Evolutionary conservation across 2,888 invertebrate genomes (phyloP).

Genomic region (Philereme transversata): DNA sequence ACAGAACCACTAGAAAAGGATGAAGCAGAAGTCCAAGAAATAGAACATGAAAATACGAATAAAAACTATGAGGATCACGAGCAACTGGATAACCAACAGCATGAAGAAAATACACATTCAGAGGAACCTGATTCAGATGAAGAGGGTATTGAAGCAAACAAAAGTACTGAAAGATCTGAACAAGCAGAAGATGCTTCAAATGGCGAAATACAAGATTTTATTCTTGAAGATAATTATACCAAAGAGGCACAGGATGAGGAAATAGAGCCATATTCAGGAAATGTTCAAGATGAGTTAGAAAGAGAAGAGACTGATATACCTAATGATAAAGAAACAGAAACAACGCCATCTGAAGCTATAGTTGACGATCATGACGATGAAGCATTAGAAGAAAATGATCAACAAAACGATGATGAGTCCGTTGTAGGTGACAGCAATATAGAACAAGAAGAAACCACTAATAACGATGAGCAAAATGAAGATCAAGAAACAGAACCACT

Average conservation of each 20-base stretch:
- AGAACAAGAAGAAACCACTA: background rate
- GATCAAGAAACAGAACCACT: conserved; percentile 1
- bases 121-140: background rate
- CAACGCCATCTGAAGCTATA: background rate
- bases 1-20: too few relatives aligned
- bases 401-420: background rate
- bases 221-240: background rate
- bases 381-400: background rate
- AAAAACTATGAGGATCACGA: too few relatives aligned
- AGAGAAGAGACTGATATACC: background rate
- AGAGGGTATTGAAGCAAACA: background rate
- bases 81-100: too few relatives aligned
- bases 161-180: conserved; percentile 1
- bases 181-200: background rate
- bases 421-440: background rate
- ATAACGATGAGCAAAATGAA: conserved; percentile 1
- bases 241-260: background rate
- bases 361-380: background rate
- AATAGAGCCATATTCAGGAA: background rate
- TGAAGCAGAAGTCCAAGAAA: too few relatives aligned
- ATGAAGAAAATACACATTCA: too few relatives aligned
- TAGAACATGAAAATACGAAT: too few relatives aligned
- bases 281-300: background rate
- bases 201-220: background rate
- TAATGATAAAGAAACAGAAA: background rate